These are phyloP conservation scores for Macropodus opercularis DNA, from an alignment of 2,797 vertebrate genomes.

Conservation along the genomic window DNA sequence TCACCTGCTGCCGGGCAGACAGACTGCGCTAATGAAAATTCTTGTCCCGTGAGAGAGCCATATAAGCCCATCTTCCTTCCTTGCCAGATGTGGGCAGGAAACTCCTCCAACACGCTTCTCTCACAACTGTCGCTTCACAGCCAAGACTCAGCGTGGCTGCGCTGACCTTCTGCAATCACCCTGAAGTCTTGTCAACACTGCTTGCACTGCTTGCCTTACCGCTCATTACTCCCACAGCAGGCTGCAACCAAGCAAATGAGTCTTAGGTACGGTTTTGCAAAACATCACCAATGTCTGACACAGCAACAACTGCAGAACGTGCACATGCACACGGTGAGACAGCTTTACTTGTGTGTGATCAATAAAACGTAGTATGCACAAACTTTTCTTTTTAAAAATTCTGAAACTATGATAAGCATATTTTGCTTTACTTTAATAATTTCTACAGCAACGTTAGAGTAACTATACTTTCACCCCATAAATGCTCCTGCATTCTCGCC, in stretches of 20 bases:
- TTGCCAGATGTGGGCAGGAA: constrained; percentile 72
- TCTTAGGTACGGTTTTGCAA: constrained; percentile 3
- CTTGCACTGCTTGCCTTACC: constrained; percentile 17
- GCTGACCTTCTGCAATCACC: constrained; percentile 26
- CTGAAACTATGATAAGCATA: too few relatives aligned
- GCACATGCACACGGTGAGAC: not conserved
- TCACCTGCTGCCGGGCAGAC: constrained; percentile 71
- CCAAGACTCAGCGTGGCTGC: constrained; percentile 13
- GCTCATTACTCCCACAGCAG: not conserved
- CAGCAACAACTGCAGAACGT: not conserved
- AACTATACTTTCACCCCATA: not conserved
- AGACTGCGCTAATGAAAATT: constrained; percentile 60
- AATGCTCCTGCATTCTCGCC: constrained; percentile 11
- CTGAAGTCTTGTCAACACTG: constrained; percentile 17
- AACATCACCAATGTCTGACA: constrained; percentile 2
- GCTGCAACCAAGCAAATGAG: constrained; percentile 9
- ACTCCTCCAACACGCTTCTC: constrained; percentile 41
- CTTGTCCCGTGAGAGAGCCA: constrained; percentile 36
- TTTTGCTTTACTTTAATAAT: too few relatives aligned
- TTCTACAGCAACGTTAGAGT: too few relatives aligned
- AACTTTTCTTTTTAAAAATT: too few relatives aligned
- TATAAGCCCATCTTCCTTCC: constrained; percentile 53
- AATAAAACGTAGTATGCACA: not conserved
- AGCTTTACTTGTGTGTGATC: not conserved
- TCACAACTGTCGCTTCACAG: constrained; percentile 35